Evolutionary conservation across 2,113 vertebrate species (phyloP).

Genomic region (Ochotona curzoniae): DNA sequence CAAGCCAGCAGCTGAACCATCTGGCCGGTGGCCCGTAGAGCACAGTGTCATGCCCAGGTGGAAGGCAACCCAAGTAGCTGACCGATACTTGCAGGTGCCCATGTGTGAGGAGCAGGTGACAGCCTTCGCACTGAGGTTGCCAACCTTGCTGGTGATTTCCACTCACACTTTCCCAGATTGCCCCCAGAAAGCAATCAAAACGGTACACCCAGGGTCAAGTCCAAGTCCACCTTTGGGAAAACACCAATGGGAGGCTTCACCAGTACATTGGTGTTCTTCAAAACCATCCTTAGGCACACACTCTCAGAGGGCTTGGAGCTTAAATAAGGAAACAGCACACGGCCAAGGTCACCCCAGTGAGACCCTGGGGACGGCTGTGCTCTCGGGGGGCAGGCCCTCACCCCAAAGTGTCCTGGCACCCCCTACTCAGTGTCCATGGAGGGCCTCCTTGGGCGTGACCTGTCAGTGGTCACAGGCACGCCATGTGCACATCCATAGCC

Average conservation of each 20-base stretch:
- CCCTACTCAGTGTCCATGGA: neutral
- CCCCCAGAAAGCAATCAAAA: neutral
- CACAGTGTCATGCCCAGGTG: neutral
- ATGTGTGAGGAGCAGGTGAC: accelerated
- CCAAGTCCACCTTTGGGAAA: neutral
- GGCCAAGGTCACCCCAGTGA: too few relatives aligned
- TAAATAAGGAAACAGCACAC: neutral
- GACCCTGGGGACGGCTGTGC: conserved; percentile 40
- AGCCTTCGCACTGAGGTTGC: accelerated
- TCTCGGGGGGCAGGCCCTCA: neutral
- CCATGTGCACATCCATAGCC: neutral
- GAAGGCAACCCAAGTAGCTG: accelerated
- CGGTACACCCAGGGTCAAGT: neutral
- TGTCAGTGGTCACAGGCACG: accelerated
- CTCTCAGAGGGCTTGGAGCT: neutral
- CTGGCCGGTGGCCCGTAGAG: accelerated
- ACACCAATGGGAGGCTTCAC: neutral
- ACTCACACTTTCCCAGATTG: neutral
- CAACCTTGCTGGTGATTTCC: accelerated
- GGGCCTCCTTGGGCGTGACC: neutral
- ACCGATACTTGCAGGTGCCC: accelerated
- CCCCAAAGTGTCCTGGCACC: neutral
- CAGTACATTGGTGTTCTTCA: neutral
- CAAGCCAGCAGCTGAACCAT: neutral
- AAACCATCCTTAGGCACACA: neutral